These are phyloP conservation scores for Archaeoteleia sp. DNA, from an alignment of 2,888 invertebrate species.

Conservation along the genomic window DNA sequence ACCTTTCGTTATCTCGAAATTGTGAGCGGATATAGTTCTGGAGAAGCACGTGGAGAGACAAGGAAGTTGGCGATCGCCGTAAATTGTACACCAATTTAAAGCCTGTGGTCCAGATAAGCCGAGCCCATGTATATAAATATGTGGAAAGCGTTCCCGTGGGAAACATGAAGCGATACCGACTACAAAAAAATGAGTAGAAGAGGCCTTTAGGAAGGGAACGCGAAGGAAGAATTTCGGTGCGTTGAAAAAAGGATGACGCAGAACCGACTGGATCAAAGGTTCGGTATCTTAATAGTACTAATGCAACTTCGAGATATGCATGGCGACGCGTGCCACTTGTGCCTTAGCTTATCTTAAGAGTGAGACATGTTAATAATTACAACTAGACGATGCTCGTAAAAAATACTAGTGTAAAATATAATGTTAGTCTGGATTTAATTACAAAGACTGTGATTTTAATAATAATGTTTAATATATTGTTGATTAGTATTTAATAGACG, in stretches of 20 bases:
- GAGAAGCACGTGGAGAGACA: slow-evolving; percentile 24
- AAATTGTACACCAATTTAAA: slow-evolving; percentile 61
- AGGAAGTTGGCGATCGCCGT: slow-evolving; percentile 54
- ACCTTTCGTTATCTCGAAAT: slow-evolving; percentile 28
- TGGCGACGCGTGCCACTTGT: slow-evolving; percentile 66
- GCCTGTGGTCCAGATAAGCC: slow-evolving; percentile 62
- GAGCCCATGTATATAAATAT: slow-evolving; percentile 67
- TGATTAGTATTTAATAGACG: no score
- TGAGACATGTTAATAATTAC: no score
- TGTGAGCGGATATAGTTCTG: slow-evolving; percentile 12
- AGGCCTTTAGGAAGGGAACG: slow-evolving; percentile 9
- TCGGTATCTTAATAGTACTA: slow-evolving; percentile 42
- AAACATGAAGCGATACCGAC: slow-evolving; percentile 42
- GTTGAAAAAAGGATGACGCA: slow-evolving; percentile 18
- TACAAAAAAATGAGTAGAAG: slow-evolving; percentile 29
- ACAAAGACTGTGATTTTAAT: no score
- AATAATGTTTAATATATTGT: no score
- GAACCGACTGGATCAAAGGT: slow-evolving; percentile 9
- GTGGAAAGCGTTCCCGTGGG: slow-evolving; percentile 70
- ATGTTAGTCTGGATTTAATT: no score
- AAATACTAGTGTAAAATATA: no score
- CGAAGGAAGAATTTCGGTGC: slow-evolving; percentile 29
- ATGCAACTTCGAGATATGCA: slow-evolving; percentile 36
- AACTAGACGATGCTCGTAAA: no score
- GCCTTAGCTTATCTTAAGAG: slow-evolving; percentile 41